phyloP scores from a whole-genome alignment of 2,888 invertebrate genomes.

The Plebejus anna region DNA sequence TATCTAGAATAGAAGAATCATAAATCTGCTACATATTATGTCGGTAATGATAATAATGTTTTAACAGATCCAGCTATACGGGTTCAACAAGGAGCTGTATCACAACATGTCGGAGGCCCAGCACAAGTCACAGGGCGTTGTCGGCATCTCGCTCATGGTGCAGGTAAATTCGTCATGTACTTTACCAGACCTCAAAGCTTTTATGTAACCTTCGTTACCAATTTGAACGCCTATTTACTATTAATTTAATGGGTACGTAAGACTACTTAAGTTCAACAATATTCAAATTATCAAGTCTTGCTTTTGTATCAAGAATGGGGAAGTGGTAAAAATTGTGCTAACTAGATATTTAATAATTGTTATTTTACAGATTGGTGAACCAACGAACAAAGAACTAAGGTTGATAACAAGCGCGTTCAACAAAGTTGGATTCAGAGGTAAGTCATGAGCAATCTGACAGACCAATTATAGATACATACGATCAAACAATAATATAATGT shows the following conservation, averaged over 20 bases:
- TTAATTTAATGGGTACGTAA: no score
- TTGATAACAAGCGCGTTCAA: slow-evolving; percentile 93
- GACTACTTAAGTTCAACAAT: no score
- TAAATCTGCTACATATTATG: no score
- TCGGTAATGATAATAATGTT: not conserved
- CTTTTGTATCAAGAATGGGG: no score
- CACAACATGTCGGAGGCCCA: slow-evolving; percentile 98
- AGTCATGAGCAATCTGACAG: slow-evolving; percentile 46
- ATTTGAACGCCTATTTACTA: no score
- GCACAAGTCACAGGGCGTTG: slow-evolving; percentile 97
- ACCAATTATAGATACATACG: no score
- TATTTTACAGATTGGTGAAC: slow-evolving; percentile 87
- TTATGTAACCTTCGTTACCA: no score
- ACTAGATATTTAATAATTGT: not conserved
- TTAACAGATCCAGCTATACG: slow-evolving; percentile 95
- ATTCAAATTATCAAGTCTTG: no score
- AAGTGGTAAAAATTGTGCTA: no score
- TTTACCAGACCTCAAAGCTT: no score
- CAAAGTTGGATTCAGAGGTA: slow-evolving; percentile 92
- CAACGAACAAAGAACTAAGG: slow-evolving; percentile 90
- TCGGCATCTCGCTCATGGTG: slow-evolving; percentile 96
- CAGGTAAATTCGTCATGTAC: slow-evolving; percentile 81
- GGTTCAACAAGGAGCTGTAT: slow-evolving; percentile 97
- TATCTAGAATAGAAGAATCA: no score
- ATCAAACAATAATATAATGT: no score